phyloP scores from a whole-genome alignment of 2,113 vertebrate genomes.

The Pteruthius melanotis region DNA sequence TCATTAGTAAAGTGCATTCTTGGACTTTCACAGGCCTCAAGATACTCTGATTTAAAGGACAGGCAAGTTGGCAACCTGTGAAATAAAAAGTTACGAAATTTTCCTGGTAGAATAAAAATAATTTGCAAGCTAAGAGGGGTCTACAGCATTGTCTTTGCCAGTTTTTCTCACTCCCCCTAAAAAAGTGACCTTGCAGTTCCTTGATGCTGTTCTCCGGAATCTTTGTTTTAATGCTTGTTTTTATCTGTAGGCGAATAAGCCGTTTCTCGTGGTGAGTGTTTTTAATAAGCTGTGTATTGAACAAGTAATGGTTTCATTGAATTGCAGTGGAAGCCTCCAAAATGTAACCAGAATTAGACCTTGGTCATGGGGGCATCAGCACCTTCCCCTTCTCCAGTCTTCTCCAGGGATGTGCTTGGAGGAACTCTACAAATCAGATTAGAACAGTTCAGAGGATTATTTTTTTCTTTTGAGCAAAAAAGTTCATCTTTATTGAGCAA shows the following conservation, averaged over 20 bases:
- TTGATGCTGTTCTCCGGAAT: neutral
- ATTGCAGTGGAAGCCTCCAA: neutral
- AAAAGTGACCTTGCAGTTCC: neutral
- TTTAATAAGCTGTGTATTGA: neutral
- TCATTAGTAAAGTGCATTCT: neutral
- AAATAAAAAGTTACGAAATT: neutral
- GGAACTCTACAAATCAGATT: neutral
- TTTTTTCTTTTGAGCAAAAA: neutral
- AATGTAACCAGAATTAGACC: neutral
- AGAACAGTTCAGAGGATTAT: neutral
- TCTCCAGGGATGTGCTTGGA: neutral
- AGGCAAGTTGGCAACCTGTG: neutral
- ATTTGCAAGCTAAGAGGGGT: neutral
- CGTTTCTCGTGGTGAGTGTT: neutral
- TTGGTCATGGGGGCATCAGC: neutral
- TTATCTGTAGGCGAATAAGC: neutral
- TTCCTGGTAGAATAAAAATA: neutral
- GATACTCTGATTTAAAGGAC: neutral
- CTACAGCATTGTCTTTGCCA: neutral
- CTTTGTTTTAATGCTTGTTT: neutral
- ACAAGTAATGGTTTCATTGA: neutral
- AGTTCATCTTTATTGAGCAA: neutral
- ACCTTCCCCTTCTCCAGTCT: neutral
- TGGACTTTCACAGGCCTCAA: neutral
- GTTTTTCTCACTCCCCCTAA: rapidly evolving